Evolutionary conservation across 2,113 vertebrate species (phyloP).

Genomic region (Geococcyx californianus): DNA sequence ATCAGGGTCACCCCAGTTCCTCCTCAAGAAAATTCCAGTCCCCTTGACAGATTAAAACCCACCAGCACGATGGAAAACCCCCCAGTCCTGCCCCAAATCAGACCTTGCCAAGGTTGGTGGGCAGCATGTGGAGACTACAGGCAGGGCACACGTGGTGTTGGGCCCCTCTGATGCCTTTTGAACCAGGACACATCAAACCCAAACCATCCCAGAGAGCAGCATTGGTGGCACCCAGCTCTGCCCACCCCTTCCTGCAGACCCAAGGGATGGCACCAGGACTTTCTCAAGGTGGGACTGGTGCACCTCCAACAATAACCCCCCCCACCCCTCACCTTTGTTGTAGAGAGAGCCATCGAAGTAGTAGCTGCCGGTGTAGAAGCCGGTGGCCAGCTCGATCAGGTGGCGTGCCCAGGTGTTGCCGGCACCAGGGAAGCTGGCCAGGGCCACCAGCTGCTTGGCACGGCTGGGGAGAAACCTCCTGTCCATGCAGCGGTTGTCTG

Average conservation of each 20-base stretch:
- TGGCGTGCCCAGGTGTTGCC: conserved; percentile 98
- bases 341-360: conserved; percentile 98
- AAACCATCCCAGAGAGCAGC: neutral
- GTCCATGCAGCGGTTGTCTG: conserved; percentile 98
- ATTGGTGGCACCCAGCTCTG: fast-evolving
- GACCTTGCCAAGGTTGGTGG: neutral
- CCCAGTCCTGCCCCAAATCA: neutral
- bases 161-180: neutral
- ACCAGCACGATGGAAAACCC: neutral
- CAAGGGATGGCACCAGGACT: neutral
- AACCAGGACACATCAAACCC: neutral
- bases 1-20: fast-evolving
- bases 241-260: neutral
- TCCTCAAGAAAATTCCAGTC: neutral
- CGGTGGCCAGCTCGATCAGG: conserved; percentile 93
- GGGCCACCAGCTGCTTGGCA: conserved; percentile 86
- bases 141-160: fast-evolving
- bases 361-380: conserved; percentile 97
- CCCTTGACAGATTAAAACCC: neutral
- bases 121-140: neutral
- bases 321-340: conserved; percentile 87
- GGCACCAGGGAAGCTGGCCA: conserved; percentile 94
- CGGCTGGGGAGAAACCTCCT: conserved; percentile 87
- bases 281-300: neutral
- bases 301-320: fast-evolving